A percentile compares a stretch with the other conserved stretches of the same genome.
Conservation (phyloP, 2,797 vertebrate species). For the Microchirus variegatus region DNA sequence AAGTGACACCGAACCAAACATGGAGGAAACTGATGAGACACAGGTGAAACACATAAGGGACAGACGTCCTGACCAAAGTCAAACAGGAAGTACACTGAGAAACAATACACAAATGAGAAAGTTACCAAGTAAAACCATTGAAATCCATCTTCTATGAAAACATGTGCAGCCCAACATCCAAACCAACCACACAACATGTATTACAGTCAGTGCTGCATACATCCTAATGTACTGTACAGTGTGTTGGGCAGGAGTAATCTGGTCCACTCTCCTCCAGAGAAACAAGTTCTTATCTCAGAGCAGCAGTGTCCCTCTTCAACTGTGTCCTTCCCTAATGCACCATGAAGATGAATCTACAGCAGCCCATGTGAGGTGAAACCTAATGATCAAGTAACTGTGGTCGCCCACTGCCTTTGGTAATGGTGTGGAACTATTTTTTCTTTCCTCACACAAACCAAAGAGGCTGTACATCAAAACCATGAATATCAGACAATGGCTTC, state of each 20-base stretch:
- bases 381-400: slow-evolving; percentile 56
- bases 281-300: slow-evolving; percentile 26
- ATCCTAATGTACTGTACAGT: too few species aligned
- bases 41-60: too few species aligned
- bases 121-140: too few species aligned
- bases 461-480: slow-evolving; percentile 52
- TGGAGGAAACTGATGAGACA: too few species aligned
- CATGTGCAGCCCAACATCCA: too few species aligned
- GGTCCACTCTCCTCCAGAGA: slow-evolving; percentile 16
- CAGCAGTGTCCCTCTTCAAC: slow-evolving; percentile 29
- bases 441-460: neutral
- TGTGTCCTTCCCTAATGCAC: slow-evolving; percentile 50
- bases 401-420: slow-evolving; percentile 48
- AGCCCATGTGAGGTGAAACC: slow-evolving; percentile 36
- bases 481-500: slow-evolving; percentile 18
- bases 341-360: slow-evolving; percentile 45
- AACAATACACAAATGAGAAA: too few species aligned
- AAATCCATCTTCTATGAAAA: too few species aligned
- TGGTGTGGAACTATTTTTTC: neutral
- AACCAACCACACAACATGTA: too few species aligned
- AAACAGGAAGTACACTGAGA: too few species aligned
- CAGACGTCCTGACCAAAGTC: too few species aligned
- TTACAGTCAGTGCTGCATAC: too few species aligned
- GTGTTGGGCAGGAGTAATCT: neutral
- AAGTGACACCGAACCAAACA: too few species aligned